These are phyloP conservation scores for Acanthoscelides obtectus DNA, from an alignment of 2,888 invertebrate genomes.

Conservation along the genomic window DNA sequence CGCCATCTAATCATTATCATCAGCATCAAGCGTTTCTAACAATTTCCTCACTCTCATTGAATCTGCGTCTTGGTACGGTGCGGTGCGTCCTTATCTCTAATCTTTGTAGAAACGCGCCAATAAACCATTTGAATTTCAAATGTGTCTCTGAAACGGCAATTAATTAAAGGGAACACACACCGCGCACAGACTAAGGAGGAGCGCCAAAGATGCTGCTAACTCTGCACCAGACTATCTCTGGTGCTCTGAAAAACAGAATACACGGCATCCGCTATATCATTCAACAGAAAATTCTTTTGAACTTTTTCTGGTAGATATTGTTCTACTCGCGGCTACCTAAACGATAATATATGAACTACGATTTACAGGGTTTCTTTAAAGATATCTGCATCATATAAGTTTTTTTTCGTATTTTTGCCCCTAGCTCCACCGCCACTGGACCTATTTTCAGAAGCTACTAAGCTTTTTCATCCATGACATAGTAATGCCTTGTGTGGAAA, in stretches of 20 bases:
- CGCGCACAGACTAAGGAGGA: background rate
- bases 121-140: constrained; percentile 34
- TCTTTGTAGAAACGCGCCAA: constrained; percentile 12
- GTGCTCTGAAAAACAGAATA: constrained; percentile 3
- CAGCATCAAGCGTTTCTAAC: too few species aligned
- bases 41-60: background rate
- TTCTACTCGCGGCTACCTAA: too few species aligned
- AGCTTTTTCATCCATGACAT: too few species aligned
- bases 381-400: too few species aligned
- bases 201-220: constrained; percentile 25
- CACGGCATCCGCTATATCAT: constrained; percentile 2
- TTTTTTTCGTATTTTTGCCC: too few species aligned
- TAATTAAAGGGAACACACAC: constrained; percentile 36
- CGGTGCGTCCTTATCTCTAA: too few species aligned
- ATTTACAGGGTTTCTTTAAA: too few species aligned
- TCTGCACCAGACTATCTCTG: constrained; percentile 11
- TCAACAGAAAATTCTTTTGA: background rate
- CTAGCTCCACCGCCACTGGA: too few species aligned
- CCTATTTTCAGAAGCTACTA: too few species aligned
- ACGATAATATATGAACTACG: too few species aligned
- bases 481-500: too few species aligned
- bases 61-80: background rate
- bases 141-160: constrained; percentile 31
- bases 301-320: background rate
- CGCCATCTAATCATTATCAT: too few species aligned